phyloP scores from a whole-genome alignment of 2,888 invertebrate species.

The Lasiommata megera region DNA sequence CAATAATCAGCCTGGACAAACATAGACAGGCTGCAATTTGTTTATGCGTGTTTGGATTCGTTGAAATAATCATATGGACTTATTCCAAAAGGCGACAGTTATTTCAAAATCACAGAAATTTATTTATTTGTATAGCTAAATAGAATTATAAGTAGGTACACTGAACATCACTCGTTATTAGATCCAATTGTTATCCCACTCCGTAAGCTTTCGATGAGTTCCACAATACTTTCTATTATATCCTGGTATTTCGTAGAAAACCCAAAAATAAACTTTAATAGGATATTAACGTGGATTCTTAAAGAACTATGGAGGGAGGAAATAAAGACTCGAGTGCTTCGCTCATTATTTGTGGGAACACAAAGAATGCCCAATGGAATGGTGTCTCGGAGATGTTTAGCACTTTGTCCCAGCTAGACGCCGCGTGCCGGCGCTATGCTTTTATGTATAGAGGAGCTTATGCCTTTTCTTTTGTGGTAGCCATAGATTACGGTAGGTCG shows the following conservation, averaged over 20 bases:
- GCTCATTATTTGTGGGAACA: slow-evolving; percentile 59
- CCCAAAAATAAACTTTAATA: slow-evolving; percentile 55
- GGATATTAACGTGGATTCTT: slow-evolving; percentile 56
- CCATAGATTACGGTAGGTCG: background rate
- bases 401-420: slow-evolving; percentile 59
- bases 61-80: too few relatives aligned
- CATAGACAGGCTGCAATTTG: too few relatives aligned
- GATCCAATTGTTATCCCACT: background rate
- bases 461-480: slow-evolving; percentile 8
- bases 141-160: background rate
- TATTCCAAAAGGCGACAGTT: too few relatives aligned
- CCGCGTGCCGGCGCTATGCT: slow-evolving; percentile 55
- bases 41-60: too few relatives aligned
- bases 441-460: slow-evolving; percentile 9
- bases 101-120: background rate
- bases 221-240: slow-evolving; percentile 1
- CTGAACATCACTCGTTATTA: background rate
- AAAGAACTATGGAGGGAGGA: slow-evolving; percentile 53
- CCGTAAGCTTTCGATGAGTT: background rate
- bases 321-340: slow-evolving; percentile 63
- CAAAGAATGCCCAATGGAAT: slow-evolving; percentile 54
- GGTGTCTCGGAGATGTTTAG: slow-evolving; percentile 38
- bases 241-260: slow-evolving; percentile 45
- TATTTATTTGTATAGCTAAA: too few relatives aligned
- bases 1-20: too few relatives aligned